Conservation (phyloP, 2,113 vertebrate species). For the Hydropotes inermis region DNA sequence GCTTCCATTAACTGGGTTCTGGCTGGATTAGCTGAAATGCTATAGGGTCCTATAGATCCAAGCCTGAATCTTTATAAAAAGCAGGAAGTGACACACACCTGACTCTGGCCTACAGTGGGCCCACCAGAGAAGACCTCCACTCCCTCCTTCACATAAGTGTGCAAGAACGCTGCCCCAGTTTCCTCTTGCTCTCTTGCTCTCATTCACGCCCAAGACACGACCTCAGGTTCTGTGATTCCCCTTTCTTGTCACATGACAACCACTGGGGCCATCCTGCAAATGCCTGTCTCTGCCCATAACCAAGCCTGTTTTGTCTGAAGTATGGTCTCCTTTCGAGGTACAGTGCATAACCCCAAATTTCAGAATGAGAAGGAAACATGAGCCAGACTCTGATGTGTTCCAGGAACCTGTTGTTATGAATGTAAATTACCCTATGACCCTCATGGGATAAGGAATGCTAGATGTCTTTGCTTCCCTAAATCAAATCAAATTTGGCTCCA, state of each 20-base stretch:
- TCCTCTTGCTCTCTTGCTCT: neutral
- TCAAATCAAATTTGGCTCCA: neutral
- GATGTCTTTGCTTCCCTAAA: neutral
- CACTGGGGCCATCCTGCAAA: neutral
- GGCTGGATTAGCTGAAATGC: neutral
- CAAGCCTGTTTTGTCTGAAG: neutral
- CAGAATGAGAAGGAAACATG: neutral
- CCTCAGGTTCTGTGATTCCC: neutral
- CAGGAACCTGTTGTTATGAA: neutral
- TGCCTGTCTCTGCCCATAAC: neutral
- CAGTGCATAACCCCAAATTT: neutral
- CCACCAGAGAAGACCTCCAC: neutral
- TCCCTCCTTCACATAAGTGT: neutral
- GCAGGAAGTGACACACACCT: neutral
- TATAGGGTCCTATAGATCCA: neutral
- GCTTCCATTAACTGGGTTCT: neutral
- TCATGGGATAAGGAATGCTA: neutral
- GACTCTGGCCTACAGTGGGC: neutral
- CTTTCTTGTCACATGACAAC: too few relatives aligned
- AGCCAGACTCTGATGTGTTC: neutral
- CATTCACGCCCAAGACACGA: neutral
- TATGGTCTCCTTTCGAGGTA: neutral
- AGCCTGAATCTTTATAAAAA: neutral
- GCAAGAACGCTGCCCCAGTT: accelerated
- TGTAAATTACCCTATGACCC: neutral